Conservation (phyloP, 1,140 invertebrate species). For the Sitobion miscanthi region DNA sequence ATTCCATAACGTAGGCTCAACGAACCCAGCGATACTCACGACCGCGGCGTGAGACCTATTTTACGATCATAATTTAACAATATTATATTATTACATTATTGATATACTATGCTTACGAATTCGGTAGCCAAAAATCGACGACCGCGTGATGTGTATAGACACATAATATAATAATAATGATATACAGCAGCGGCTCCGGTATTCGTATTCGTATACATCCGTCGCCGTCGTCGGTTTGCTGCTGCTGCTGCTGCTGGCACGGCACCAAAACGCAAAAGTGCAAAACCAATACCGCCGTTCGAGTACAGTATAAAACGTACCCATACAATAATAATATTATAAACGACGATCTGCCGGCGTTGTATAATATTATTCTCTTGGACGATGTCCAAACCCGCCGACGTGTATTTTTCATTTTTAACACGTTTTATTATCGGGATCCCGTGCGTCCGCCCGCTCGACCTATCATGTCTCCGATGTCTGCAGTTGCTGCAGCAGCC, state of each 20-base stretch:
- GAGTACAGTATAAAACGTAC: neutral
- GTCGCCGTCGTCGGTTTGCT: neutral
- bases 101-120: neutral
- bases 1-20: neutral
- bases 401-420: neutral
- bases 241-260: neutral
- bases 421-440: neutral
- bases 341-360: neutral
- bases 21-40: neutral
- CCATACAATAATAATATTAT: neutral
- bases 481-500: neutral
- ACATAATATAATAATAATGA: neutral
- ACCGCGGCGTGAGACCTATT: neutral
- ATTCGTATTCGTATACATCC: neutral
- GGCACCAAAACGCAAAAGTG: neutral
- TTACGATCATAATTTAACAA: neutral
- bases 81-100: neutral
- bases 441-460: neutral
- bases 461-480: neutral
- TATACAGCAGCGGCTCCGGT: neutral
- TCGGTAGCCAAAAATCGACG: constrained; percentile 2
- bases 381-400: neutral
- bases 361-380: neutral
- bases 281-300: constrained; percentile 15
- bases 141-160: neutral